phyloP scores from a whole-genome alignment of 2,113 vertebrate species.

The Meles meles region DNA sequence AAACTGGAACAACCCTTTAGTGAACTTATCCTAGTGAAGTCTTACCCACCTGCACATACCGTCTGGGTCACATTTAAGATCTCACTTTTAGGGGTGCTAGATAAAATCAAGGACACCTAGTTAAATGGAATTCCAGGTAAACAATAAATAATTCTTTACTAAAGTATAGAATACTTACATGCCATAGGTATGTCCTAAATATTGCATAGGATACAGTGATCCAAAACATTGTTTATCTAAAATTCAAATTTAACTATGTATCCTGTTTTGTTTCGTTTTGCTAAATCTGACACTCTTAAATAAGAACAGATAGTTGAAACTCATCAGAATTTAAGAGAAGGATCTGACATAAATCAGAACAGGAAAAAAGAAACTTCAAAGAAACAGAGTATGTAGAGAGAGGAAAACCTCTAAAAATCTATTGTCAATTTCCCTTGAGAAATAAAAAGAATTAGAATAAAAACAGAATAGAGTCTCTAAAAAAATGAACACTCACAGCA shows the following conservation, averaged over 20 bases:
- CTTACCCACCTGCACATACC: neutral
- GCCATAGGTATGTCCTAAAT: neutral
- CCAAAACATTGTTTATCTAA: neutral
- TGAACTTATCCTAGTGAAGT: neutral
- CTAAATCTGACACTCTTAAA: neutral
- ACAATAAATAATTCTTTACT: neutral
- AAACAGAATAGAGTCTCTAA: neutral
- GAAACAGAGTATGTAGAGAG: neutral
- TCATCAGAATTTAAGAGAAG: neutral
- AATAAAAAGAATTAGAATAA: neutral
- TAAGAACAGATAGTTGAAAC: neutral
- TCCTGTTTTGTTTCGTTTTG: neutral
- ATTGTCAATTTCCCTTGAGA: neutral
- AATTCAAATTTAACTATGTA: neutral
- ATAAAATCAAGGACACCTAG: neutral
- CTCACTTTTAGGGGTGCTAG: neutral
- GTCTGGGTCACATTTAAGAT: neutral
- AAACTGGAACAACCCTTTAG: neutral
- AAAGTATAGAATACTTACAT: neutral
- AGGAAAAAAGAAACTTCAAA: neutral
- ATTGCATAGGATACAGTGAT: neutral
- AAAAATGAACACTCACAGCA: neutral
- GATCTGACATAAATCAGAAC: neutral
- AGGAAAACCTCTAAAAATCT: neutral
- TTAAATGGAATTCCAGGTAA: slow-evolving; percentile 16